Percentiles rank a stretch among this genome's conserved stretches.
phyloP scores from a whole-genome alignment of 2,113 vertebrate genomes.

The Sitta europaea region DNA sequence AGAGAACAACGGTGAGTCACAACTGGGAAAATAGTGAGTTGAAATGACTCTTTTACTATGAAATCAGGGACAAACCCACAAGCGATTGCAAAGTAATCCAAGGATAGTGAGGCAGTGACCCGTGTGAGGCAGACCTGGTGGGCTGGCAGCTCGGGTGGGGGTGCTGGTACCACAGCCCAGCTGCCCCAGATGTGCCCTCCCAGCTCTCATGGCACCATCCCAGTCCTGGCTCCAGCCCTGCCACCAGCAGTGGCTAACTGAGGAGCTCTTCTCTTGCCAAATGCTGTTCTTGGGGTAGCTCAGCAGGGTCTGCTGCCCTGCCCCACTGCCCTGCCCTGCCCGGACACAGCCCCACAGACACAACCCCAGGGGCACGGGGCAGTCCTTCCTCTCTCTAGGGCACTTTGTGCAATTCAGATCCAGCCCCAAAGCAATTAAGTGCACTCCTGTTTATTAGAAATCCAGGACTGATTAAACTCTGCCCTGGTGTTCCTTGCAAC shows the following conservation, averaged over 20 bases:
- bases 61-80: background rate
- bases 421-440: background rate
- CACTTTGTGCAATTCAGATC: background rate
- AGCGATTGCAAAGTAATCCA: background rate
- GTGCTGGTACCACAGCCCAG: background rate
- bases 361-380: fast-evolving
- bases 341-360: fast-evolving
- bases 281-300: background rate
- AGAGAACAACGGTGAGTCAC: background rate
- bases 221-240: background rate
- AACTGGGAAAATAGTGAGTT: background rate
- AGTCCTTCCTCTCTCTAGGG: background rate
- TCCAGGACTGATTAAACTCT: background rate
- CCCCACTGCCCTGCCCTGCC: fast-evolving
- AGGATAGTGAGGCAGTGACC: background rate
- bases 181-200: background rate
- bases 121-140: background rate
- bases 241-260: background rate
- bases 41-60: background rate
- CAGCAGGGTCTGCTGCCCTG: background rate
- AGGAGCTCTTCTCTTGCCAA: background rate
- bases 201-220: background rate
- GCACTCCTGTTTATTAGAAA: background rate
- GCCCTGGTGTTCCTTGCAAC: background rate
- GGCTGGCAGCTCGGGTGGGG: background rate